These are phyloP conservation scores for Cottoperca gobio DNA, from an alignment of 2,797 vertebrate species.

Conservation along the genomic window DNA sequence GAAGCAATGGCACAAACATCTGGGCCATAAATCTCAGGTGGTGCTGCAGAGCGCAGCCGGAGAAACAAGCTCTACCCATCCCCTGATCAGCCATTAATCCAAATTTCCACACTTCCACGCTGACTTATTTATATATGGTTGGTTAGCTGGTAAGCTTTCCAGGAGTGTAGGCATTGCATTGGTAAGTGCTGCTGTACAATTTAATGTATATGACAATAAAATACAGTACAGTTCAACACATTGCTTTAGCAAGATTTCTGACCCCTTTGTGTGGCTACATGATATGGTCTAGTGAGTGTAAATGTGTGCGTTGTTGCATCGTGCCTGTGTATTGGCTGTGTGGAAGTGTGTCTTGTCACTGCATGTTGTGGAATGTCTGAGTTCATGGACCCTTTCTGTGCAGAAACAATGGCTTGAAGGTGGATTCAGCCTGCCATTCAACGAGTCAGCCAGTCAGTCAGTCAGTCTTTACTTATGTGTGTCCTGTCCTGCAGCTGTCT, in stretches of 20 bases:
- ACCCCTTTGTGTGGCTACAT: background rate
- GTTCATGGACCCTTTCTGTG: conserved; percentile 48
- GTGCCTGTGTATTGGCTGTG: background rate
- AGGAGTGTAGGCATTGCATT: conserved; percentile 18
- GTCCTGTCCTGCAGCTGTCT: conserved; percentile 80
- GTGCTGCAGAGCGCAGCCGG: conserved; percentile 48
- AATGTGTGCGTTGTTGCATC: conserved; percentile 17
- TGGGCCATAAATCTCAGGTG: conserved; percentile 76
- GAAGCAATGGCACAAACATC: conserved; percentile 74
- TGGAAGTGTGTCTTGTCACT: conserved; percentile 53
- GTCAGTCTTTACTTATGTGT: conserved; percentile 54
- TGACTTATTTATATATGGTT: conserved; percentile 43
- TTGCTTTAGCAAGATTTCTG: conserved; percentile 2
- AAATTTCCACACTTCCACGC: conserved; percentile 60
- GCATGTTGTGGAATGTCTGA: conserved; percentile 75
- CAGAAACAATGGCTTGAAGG: conserved; percentile 60
- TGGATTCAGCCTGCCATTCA: conserved; percentile 48
- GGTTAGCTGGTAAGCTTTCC: conserved; percentile 42
- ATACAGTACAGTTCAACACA: conserved; percentile 1
- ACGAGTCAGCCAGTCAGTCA: conserved; percentile 40
- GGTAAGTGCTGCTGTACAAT: conserved; percentile 22
- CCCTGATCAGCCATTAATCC: conserved; percentile 70
- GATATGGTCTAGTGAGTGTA: conserved; percentile 12
- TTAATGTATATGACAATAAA: conserved; percentile 32
- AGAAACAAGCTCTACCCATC: conserved; percentile 57